These are phyloP conservation scores for Calonectris borealis DNA, from an alignment of 2,113 vertebrate species.

Conservation along the genomic window DNA sequence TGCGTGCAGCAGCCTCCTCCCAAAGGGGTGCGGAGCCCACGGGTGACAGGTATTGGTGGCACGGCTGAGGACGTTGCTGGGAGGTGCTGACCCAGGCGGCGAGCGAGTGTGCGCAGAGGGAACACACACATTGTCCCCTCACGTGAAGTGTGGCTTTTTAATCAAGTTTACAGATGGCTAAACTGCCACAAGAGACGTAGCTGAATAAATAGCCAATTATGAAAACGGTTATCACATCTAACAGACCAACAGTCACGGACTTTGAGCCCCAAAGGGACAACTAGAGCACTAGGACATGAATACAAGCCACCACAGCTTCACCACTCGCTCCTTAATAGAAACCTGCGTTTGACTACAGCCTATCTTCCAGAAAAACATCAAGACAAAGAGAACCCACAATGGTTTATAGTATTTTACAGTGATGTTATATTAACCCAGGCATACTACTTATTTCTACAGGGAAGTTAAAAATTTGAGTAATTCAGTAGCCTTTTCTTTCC, in stretches of 20 bases:
- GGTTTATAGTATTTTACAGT: not conserved
- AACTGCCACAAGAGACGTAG: not conserved
- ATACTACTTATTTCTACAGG: not conserved
- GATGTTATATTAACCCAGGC: not conserved
- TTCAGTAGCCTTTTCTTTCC: not conserved
- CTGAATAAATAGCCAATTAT: not conserved
- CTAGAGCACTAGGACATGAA: not conserved
- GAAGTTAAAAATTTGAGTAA: not conserved
- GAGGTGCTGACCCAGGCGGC: fast-evolving
- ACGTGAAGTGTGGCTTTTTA: not conserved
- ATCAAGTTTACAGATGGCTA: not conserved
- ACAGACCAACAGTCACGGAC: not conserved
- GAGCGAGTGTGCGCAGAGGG: fast-evolving
- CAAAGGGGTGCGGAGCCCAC: not conserved
- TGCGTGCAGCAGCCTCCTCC: not conserved
- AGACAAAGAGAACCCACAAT: not conserved
- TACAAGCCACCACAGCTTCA: not conserved
- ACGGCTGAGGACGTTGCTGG: not conserved
- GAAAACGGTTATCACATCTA: not conserved
- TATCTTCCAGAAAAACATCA: not conserved
- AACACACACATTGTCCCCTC: not conserved
- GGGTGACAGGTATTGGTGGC: not conserved
- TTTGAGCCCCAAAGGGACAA: not conserved
- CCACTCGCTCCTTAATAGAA: not conserved
- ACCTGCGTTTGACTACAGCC: not conserved